Evolutionary conservation across 2,888 invertebrate species (phyloP).

Genomic region (Agrotis clavis): DNA sequence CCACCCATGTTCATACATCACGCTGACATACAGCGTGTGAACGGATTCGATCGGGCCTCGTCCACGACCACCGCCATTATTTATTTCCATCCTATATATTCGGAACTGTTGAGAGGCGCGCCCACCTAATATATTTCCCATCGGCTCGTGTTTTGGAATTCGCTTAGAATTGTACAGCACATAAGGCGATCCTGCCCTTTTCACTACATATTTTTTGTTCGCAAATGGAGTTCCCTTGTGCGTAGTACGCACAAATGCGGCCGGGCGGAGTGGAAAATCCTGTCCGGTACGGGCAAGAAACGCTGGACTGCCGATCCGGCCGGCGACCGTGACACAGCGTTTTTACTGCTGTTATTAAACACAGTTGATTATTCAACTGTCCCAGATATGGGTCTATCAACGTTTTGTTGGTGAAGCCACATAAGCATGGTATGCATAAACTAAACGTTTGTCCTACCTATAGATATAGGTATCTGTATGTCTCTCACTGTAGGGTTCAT

Average conservation of each 20-base stretch:
- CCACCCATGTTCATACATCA: conserved; percentile 21
- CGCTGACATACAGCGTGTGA: conserved; percentile 35
- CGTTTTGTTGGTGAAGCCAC: not conserved
- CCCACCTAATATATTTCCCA: conserved; percentile 63
- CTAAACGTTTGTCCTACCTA: not conserved
- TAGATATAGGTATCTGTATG: not conserved
- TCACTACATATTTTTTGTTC: conserved; percentile 82
- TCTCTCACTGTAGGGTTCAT: not conserved
- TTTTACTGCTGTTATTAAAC: conserved; percentile 73
- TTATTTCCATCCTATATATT: conserved; percentile 57
- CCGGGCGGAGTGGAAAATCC: conserved; percentile 82
- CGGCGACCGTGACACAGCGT: conserved; percentile 77
- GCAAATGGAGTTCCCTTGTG: conserved; percentile 87
- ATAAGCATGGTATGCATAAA: not conserved
- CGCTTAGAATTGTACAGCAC: conserved; percentile 65
- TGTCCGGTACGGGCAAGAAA: conserved; percentile 80
- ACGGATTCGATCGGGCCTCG: conserved; percentile 49
- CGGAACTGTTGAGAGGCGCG: conserved; percentile 50
- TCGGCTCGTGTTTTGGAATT: conserved; percentile 62
- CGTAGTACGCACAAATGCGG: conserved; percentile 79
- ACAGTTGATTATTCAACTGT: conserved; percentile 60
- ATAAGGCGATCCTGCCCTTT: conserved; percentile 72
- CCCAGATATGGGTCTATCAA: conserved; percentile 36
- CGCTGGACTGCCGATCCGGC: conserved; percentile 63
- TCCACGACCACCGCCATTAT: conserved; percentile 51